Evolutionary conservation across 2,888 invertebrate species (phyloP), one percentile per base, ranked within the genome.

Genomic region (Auanema freiburgensis): DNA sequence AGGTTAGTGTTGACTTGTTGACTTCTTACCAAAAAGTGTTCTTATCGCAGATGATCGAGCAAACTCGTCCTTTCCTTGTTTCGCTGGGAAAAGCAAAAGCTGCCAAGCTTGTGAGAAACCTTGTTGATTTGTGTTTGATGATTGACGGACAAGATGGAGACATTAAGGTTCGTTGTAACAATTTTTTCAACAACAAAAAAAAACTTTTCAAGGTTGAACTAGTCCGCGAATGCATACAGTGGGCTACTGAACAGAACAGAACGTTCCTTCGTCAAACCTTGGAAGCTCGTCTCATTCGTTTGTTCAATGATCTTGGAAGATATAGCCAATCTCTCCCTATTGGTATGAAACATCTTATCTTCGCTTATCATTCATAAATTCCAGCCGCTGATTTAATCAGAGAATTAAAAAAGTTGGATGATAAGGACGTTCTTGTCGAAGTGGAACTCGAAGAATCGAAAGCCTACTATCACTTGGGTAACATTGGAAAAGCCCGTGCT

Each of bases 61-160:
- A 71, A 43, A 94, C 94, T 56, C 89, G 97, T 80, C 96, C 97
- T 16, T 98, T 98, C 85, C 88, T 98, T 66, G 91, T 91, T 80
- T 88, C 91, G 79, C 93, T 98, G 83, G 96, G 96, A 85, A 98
- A 98, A 88, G 97, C 98, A 42, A 98, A 98, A 87, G 98, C 98
- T 58, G 97, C 97, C 0, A 98, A 98, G 86, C 87, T 99, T 80
- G 97, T 99, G 10, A 89, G 97, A 71, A 92, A 93, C 23, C 88
- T 99, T 77, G 96, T 98, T 12, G 98, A 99, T 85, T 90, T 94
- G 87, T 98, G 98, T 86, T 87, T 98, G 77, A 96, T 95, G 84
- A 89, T 98, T 86, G 95, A 97, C 85, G 94, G 94, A 70, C 92
- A 91, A 56, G 94, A 93, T 72, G 96, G 96, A 58, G 92, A 78